Evolutionary conservation across 2,797 vertebrate genomes (phyloP).

Genomic region (Phoxinus dragarum): DNA sequence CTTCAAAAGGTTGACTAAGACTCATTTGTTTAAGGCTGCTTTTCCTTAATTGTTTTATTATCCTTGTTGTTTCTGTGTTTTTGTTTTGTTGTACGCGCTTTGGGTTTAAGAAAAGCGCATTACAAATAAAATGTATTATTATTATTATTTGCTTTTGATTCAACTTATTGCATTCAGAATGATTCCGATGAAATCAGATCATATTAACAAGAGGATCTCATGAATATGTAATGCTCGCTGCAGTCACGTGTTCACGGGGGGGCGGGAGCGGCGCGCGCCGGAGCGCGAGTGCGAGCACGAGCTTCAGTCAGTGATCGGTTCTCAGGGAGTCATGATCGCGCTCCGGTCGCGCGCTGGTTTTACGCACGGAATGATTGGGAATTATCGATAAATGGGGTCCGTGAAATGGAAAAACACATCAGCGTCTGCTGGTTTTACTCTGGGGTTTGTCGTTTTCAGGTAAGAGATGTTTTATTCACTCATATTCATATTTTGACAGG

Average conservation of each 20-base stretch:
- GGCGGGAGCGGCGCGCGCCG: background rate
- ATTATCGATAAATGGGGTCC: conserved; percentile 76
- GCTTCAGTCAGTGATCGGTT: conserved; percentile 49
- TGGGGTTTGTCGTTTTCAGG: conserved; percentile 74
- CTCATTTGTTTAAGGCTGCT: too few species aligned
- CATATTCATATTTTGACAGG: background rate
- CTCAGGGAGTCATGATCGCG: conserved; percentile 29
- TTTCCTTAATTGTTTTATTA: too few species aligned
- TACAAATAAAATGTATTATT: too few species aligned
- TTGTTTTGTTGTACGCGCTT: too few species aligned
- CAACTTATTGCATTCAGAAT: background rate
- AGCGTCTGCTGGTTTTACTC: conserved; percentile 67
- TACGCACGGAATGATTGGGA: conserved; percentile 67
- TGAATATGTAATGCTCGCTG: background rate
- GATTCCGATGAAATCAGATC: background rate
- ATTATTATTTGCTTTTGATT: too few species aligned
- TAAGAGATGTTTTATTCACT: conserved; percentile 63
- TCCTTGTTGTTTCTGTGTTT: too few species aligned
- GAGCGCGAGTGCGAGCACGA: background rate
- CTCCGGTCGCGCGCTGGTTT: conserved; percentile 48
- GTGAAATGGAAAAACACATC: conserved; percentile 73
- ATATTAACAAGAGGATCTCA: background rate
- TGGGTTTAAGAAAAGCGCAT: too few species aligned
- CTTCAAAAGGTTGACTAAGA: too few species aligned
- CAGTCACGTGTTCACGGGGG: background rate